Evolutionary conservation across 1,140 invertebrate genomes (phyloP).

Genomic region (Drosophila chauvacae): DNA sequence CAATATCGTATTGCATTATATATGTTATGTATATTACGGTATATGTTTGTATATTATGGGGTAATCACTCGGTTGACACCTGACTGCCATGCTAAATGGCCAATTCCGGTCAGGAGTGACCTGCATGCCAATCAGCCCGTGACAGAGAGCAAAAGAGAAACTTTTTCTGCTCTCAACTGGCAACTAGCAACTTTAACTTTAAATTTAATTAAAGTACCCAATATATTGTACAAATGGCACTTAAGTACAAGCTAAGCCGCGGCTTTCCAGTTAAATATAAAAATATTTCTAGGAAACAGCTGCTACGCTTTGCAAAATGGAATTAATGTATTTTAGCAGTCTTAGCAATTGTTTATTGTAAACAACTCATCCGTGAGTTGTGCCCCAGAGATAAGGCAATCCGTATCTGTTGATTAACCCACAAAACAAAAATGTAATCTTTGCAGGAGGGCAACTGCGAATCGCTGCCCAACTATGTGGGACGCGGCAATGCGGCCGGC

Average conservation of each 20-base stretch:
- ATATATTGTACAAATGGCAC: not conserved
- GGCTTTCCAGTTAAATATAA: not conserved
- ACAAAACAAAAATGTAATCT: not conserved
- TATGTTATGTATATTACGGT: too few relatives aligned
- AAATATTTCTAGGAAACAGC: not conserved
- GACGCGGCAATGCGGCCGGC: slow-evolving; percentile 91
- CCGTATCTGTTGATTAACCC: not conserved
- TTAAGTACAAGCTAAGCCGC: not conserved
- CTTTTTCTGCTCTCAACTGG: not conserved
- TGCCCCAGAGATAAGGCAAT: slow-evolving; percentile 4
- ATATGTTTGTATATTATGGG: not conserved
- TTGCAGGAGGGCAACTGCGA: slow-evolving; percentile 92
- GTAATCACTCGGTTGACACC: slow-evolving; percentile 37
- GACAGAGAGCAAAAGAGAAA: slow-evolving; percentile 30
- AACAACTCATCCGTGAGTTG: not conserved
- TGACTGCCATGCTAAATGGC: slow-evolving; percentile 45
- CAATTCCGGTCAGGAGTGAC: slow-evolving; percentile 48
- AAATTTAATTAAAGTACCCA: not conserved
- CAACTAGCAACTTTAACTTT: not conserved
- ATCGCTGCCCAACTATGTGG: slow-evolving; percentile 87
- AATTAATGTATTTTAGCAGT: not conserved
- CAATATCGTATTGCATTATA: slow-evolving; percentile 11
- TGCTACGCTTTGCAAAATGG: not conserved
- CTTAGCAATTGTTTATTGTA: not conserved
- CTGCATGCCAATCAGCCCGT: slow-evolving; percentile 43